A percentile compares a stretch with the other conserved stretches of the same genome.
phyloP scores from a whole-genome alignment of 2,888 invertebrate genomes.

The Gymnosoma rotundatum region DNA sequence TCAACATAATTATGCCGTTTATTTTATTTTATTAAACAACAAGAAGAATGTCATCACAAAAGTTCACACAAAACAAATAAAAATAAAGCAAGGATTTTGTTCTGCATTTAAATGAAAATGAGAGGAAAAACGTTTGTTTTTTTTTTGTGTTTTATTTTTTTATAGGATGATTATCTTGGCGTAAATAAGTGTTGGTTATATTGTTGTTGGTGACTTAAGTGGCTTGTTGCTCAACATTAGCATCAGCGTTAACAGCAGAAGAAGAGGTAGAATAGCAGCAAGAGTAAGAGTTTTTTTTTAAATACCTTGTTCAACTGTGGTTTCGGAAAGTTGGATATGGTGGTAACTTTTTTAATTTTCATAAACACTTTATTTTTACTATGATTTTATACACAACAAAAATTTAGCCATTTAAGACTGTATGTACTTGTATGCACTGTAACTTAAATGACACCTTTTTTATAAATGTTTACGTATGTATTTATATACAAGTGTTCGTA shows the following conservation, averaged over 20 bases:
- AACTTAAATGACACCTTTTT: slow-evolving; percentile 42
- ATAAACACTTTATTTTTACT: slow-evolving; percentile 21
- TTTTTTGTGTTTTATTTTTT: slow-evolving; percentile 12
- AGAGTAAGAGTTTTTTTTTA: not conserved
- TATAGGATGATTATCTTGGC: slow-evolving; percentile 60
- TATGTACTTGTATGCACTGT: slow-evolving; percentile 33
- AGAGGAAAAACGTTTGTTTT: slow-evolving; percentile 50
- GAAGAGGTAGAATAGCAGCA: not conserved
- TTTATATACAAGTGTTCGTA: not conserved
- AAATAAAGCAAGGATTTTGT: not conserved
- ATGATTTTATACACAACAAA: slow-evolving; percentile 13
- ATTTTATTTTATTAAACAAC: slow-evolving; percentile 63
- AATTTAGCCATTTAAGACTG: not conserved
- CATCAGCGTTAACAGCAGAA: not conserved
- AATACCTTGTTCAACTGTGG: not conserved
- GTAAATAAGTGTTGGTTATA: slow-evolving; percentile 49
- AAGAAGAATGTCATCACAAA: slow-evolving; percentile 40
- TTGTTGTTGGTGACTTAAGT: slow-evolving; percentile 63
- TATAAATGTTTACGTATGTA: no score
- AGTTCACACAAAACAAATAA: not conserved
- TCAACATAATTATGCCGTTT: slow-evolving; percentile 65
- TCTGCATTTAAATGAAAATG: slow-evolving; percentile 51
- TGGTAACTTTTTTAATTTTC: slow-evolving; percentile 42
- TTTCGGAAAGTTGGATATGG: not conserved
- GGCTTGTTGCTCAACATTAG: slow-evolving; percentile 63